phyloP scores from a whole-genome alignment of 1,140 invertebrate genomes.

The Ceratosolen fusciceps region DNA sequence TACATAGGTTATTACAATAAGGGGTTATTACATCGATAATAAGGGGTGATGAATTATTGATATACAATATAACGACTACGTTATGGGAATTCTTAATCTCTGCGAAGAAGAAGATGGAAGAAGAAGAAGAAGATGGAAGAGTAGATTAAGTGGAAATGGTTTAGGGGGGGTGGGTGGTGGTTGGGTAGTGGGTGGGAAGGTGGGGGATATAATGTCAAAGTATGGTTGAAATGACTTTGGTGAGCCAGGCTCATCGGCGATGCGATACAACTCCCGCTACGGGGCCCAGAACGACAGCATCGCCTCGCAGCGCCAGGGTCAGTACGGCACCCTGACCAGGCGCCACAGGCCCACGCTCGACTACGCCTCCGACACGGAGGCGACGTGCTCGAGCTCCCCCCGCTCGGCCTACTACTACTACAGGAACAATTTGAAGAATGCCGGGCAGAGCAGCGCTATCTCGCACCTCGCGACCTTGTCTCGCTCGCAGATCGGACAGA shows the following conservation, averaged over 20 bases:
- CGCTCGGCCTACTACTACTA: constrained; percentile 85
- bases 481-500: constrained; percentile 68
- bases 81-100: too few species aligned
- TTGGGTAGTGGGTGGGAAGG: too few species aligned
- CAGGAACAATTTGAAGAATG: constrained; percentile 71
- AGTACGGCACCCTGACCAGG: constrained; percentile 74
- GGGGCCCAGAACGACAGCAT: constrained; percentile 71
- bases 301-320: constrained; percentile 63
- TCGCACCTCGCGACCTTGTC: constrained; percentile 69
- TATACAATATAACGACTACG: too few species aligned
- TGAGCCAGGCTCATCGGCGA: constrained; percentile 68
- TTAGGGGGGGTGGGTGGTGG: too few species aligned
- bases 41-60: too few species aligned
- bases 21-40: too few species aligned
- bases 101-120: too few species aligned
- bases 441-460: constrained; percentile 63
- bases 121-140: too few species aligned
- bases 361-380: constrained; percentile 95
- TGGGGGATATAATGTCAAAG: too few species aligned
- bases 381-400: constrained; percentile 79
- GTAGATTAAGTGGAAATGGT: too few species aligned
- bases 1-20: too few species aligned
- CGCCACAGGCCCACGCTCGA: constrained; percentile 83
- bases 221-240: too few species aligned
- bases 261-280: constrained; percentile 75